Percentiles rank a stretch among this genome's conserved stretches.
Evolutionary conservation across 2,797 vertebrate species (phyloP).

Genomic region (Cynodonichthys magdalenae): DNA sequence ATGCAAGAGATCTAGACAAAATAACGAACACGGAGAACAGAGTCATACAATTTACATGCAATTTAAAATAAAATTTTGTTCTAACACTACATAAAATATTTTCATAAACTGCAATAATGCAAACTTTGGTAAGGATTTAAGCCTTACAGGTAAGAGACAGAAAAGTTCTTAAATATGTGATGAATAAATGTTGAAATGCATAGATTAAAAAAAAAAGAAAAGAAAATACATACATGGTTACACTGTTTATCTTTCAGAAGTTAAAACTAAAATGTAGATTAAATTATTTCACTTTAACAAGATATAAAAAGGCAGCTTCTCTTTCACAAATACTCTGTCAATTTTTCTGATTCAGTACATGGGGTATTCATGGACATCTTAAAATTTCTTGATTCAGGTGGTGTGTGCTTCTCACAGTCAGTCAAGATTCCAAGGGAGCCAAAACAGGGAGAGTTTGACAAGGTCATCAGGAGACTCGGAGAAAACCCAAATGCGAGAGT

Average conservation of each 20-base stretch:
- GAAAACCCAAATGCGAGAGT: conserved; percentile 95
- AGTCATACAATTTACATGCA: too few species aligned
- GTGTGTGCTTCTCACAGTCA: conserved; percentile 94
- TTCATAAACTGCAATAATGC: too few species aligned
- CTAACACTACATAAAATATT: too few species aligned
- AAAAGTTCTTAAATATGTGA: too few species aligned
- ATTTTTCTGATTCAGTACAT: not conserved
- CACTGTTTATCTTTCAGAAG: too few species aligned
- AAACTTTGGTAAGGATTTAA: too few species aligned
- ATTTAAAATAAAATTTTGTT: too few species aligned
- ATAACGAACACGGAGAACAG: too few species aligned
- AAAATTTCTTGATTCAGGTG: conserved; percentile 78
- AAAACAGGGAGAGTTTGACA: conserved; percentile 92
- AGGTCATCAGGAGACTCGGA: conserved; percentile 91
- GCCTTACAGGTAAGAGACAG: too few species aligned
- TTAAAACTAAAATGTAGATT: not conserved
- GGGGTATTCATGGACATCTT: not conserved
- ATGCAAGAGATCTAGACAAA: too few species aligned
- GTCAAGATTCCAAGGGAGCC: conserved; percentile 97
- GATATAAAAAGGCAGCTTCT: conserved; percentile 1
- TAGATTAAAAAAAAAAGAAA: not conserved
- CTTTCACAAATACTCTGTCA: not conserved
- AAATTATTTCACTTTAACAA: not conserved
- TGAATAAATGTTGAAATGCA: not conserved
- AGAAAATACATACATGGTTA: not conserved